These are phyloP conservation scores for Leptopilina boulardi DNA, from an alignment of 1,140 invertebrate species.

Conservation along the genomic window DNA sequence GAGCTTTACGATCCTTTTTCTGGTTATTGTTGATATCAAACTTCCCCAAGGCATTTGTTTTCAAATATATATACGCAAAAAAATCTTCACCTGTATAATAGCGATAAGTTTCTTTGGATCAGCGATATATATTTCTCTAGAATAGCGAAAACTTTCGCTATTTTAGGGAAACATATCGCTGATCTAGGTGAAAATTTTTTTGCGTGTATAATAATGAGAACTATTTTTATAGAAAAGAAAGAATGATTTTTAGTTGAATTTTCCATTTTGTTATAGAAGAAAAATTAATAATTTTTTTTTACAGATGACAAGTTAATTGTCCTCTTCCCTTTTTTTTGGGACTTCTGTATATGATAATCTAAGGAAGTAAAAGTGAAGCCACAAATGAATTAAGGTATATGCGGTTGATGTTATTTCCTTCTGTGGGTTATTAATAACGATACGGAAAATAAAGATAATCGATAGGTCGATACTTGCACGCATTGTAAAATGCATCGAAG, in stretches of 20 bases:
- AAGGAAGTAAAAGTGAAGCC: slow-evolving; percentile 19
- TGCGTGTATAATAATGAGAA: no score
- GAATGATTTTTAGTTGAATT: no score
- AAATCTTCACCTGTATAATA: no score
- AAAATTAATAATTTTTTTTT: no score
- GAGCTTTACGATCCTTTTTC: slow-evolving; percentile 9
- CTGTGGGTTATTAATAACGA: slow-evolving; percentile 18
- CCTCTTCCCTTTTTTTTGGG: not conserved
- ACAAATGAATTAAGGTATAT: slow-evolving; percentile 19
- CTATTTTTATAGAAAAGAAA: no score
- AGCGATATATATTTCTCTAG: no score
- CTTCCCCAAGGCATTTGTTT: not conserved
- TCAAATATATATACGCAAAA: slow-evolving; percentile 3
- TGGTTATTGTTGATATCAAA: slow-evolving; percentile 22
- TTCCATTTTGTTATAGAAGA: no score
- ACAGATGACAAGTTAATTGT: no score
- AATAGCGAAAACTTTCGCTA: no score
- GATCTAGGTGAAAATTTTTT: no score
- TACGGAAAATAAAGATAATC: slow-evolving; percentile 26
- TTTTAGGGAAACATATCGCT: no score
- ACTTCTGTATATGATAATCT: slow-evolving; percentile 44
- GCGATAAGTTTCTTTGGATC: no score
- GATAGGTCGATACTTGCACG: slow-evolving; percentile 29
- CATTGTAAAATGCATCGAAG: slow-evolving; percentile 6
- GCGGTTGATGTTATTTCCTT: not conserved